phyloP scores from a whole-genome alignment of 2,888 invertebrate species.

The Xylota sylvarum region DNA sequence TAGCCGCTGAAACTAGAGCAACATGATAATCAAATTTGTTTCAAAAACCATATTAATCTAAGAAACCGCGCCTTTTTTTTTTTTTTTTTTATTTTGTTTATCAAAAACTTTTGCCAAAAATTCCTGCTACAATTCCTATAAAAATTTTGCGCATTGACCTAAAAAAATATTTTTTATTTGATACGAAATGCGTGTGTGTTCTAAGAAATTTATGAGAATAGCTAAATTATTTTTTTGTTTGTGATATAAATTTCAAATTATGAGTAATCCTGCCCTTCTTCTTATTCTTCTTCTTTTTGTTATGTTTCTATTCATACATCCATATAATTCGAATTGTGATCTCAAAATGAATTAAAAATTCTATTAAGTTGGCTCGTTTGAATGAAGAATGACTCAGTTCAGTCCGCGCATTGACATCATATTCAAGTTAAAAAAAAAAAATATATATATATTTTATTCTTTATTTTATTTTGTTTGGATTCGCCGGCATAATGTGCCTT shows the following conservation, averaged over 20 bases:
- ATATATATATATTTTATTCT: neutral
- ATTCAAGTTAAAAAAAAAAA: neutral
- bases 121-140: conserved; percentile 8
- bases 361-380: conserved; percentile 42
- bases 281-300: neutral
- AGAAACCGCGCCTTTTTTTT: conserved; percentile 27
- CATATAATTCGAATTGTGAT: conserved; percentile 39
- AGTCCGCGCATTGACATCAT: conserved; percentile 47
- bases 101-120: conserved; percentile 20
- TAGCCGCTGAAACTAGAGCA: neutral
- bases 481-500: conserved; percentile 44
- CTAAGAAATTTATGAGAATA: conserved; percentile 18
- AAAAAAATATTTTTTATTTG: conserved; percentile 10
- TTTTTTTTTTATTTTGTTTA: neutral
- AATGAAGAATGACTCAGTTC: conserved; percentile 62
- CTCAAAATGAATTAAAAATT: conserved; percentile 40
- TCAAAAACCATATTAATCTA: neutral
- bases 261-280: conserved; percentile 42
- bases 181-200: conserved; percentile 7
- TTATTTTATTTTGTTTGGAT: conserved; percentile 6
- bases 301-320: neutral
- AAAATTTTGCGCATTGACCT: conserved; percentile 53
- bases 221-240: neutral
- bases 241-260: conserved; percentile 10
- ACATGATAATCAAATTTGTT: neutral